Conservation (phyloP, 2,888 invertebrate species). For the Agrochola circellaris region DNA sequence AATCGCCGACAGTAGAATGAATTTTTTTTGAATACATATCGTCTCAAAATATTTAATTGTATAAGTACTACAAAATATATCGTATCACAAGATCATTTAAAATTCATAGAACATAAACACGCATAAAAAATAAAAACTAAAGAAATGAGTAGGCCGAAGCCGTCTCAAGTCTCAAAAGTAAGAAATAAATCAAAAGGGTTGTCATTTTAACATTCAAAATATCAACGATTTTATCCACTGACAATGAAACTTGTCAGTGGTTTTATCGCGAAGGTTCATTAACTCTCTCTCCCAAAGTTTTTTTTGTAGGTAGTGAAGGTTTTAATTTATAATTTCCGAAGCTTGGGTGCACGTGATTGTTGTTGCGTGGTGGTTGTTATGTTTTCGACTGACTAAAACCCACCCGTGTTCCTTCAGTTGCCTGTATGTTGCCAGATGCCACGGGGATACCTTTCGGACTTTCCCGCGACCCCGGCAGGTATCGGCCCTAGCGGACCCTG, state of each 20-base stretch:
- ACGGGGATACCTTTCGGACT: no score
- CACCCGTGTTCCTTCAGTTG: no score
- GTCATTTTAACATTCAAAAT: neutral
- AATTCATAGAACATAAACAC: neutral
- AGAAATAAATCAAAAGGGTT: neutral
- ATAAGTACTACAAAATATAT: conserved; percentile 6
- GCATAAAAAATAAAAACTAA: neutral
- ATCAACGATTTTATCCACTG: neutral
- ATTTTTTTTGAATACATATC: neutral
- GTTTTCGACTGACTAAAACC: no score
- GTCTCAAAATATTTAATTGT: conserved; percentile 21
- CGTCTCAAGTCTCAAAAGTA: conserved; percentile 15
- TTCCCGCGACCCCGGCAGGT: no score
- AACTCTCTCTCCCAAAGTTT: no score
- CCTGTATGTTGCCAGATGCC: no score
- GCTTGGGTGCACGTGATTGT: no score
- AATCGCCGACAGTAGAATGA: neutral
- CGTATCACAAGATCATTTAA: neutral
- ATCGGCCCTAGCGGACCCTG: no score
- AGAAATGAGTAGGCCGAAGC: neutral
- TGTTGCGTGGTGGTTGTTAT: no score
- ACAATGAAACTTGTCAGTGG: neutral
- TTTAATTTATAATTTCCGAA: no score
- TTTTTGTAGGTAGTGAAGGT: no score
- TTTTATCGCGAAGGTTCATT: neutral